Conservation (phyloP, 2,113 vertebrate species). For the Parotia lawesii region DNA sequence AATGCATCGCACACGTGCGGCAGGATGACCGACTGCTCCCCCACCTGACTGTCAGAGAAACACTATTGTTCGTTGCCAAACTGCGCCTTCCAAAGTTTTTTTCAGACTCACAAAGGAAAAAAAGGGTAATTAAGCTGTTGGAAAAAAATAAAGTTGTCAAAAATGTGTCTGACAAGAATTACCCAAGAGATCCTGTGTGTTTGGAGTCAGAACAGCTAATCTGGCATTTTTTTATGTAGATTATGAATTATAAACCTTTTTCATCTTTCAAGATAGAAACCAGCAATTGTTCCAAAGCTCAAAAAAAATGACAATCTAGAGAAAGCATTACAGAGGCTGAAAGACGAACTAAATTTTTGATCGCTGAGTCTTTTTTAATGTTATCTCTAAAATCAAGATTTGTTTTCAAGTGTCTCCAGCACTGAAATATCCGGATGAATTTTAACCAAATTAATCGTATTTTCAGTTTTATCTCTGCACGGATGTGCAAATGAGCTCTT, state of each 20-base stretch:
- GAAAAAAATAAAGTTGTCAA: conserved; percentile 59
- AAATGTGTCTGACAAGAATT: conserved; percentile 55
- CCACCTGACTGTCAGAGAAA: conserved; percentile 91
- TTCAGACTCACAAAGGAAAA: conserved; percentile 84
- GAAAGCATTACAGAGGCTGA: conserved; percentile 22
- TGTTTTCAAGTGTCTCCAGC: background rate
- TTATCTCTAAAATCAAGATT: background rate
- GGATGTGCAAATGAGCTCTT: background rate
- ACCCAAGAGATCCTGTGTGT: conserved; percentile 7
- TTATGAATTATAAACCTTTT: conserved; percentile 53
- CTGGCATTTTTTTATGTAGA: conserved; percentile 36
- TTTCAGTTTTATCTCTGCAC: background rate
- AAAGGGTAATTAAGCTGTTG: conserved; percentile 80
- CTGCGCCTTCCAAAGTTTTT: conserved; percentile 87
- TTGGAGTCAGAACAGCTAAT: conserved; percentile 56
- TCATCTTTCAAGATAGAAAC: conserved; percentile 39
- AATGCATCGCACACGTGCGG: conserved; percentile 86
- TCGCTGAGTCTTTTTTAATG: background rate
- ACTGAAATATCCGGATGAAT: background rate
- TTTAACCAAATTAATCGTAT: background rate
- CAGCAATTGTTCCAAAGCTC: conserved; percentile 39
- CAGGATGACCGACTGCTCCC: conserved; percentile 92
- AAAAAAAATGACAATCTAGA: conserved; percentile 47
- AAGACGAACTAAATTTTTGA: conserved; percentile 1
- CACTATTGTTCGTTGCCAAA: conserved; percentile 85